Conservation (phyloP, 2,797 vertebrate genomes). For the Cuniculus paca region DNA sequence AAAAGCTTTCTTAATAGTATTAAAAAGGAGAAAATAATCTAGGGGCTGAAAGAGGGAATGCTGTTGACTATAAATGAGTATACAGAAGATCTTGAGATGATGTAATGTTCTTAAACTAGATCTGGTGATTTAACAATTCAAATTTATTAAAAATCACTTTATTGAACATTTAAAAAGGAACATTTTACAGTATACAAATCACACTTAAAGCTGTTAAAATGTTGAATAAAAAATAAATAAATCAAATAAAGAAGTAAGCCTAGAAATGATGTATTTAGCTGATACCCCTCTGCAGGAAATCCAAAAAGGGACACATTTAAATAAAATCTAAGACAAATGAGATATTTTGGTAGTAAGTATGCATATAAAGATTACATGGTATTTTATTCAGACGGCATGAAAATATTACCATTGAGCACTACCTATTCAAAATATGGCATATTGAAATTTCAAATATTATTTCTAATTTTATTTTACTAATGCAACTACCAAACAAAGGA, state of each 20-base stretch:
- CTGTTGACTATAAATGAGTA: background rate
- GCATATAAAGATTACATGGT: background rate
- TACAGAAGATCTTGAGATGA: background rate
- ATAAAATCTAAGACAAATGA: constrained; percentile 1
- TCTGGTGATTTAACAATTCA: background rate
- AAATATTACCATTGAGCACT: background rate
- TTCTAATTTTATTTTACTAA: constrained; percentile 52
- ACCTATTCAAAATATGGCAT: background rate
- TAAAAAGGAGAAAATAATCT: background rate
- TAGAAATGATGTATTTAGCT: background rate
- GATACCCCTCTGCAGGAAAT: background rate
- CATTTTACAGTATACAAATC: background rate
- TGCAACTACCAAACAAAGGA: constrained; percentile 12
- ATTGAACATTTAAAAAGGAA: background rate
- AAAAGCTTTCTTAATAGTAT: background rate
- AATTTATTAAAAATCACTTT: constrained; percentile 24
- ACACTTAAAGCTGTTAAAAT: background rate
- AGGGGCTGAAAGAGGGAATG: background rate
- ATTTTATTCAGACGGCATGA: constrained; percentile 18
- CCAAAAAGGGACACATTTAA: background rate
- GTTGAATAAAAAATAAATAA: background rate
- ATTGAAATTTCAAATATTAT: background rate
- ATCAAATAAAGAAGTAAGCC: background rate
- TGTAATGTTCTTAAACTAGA: background rate
- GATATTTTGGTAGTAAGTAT: constrained; percentile 7